Conservation (phyloP, 2,888 invertebrate species). For the Lepidocyrtoides sp. region DNA sequence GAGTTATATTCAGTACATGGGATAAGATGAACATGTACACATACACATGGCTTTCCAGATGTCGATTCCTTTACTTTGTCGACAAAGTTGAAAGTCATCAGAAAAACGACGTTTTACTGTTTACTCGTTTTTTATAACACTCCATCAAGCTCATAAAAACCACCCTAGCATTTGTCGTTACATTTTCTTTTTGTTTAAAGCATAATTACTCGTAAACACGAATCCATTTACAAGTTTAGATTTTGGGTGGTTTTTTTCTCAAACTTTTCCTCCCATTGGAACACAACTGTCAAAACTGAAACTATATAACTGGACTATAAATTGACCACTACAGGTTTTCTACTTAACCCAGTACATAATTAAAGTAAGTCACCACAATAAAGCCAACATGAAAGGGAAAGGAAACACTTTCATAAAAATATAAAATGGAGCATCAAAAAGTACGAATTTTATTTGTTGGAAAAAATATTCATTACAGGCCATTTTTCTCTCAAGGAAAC, state of each 20-base stretch:
- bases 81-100: slow-evolving; percentile 20
- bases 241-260: slow-evolving; percentile 63
- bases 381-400: not conserved
- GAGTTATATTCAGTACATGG: not conserved
- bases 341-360: not conserved
- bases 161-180: slow-evolving; percentile 70
- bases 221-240: slow-evolving; percentile 68
- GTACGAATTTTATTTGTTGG: not conserved
- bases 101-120: slow-evolving; percentile 45
- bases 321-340: not conserved
- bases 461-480: no score
- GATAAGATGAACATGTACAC: no score
- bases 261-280: not conserved
- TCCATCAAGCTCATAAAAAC: slow-evolving; percentile 69
- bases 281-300: not conserved
- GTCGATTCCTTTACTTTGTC: slow-evolving; percentile 21
- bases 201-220: slow-evolving; percentile 74
- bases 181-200: slow-evolving; percentile 59
- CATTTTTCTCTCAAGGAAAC: not conserved
- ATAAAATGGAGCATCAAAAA: not conserved
- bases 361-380: not conserved
- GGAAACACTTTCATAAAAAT: not conserved
- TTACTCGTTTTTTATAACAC: slow-evolving; percentile 50
- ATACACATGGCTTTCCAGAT: slow-evolving; percentile 25
- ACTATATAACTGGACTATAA: not conserved